phyloP scores from a whole-genome alignment of 2,888 invertebrate species.

The Entomobrya multifasciata region DNA sequence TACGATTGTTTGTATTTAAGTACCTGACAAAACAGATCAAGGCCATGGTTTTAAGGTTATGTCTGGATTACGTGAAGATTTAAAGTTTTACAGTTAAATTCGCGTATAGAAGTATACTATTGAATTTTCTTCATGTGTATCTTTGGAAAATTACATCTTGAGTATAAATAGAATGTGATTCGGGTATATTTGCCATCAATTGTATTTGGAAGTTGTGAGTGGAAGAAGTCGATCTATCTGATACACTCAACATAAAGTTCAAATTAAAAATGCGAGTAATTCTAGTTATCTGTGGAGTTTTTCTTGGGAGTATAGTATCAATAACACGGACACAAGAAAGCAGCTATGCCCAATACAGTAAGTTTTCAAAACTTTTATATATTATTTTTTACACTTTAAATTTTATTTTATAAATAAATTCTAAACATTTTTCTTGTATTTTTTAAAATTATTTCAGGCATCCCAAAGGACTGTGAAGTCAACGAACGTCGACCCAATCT shows the following conservation, averaged over 20 bases:
- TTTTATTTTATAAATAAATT: background rate
- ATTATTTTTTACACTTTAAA: background rate
- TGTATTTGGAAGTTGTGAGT: background rate
- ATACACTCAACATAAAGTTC: too few relatives aligned
- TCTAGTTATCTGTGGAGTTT: background rate
- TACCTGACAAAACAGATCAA: too few relatives aligned
- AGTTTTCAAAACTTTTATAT: background rate
- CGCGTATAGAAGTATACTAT: too few relatives aligned
- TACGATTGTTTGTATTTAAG: too few relatives aligned
- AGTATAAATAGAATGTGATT: background rate
- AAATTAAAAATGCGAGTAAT: conserved; percentile 11
- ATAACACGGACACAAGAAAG: background rate
- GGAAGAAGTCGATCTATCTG: too few relatives aligned
- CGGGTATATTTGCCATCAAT: background rate
- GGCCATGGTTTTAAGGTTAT: too few relatives aligned
- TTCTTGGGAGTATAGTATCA: background rate
- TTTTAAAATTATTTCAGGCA: background rate
- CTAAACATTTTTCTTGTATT: background rate
- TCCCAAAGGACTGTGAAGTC: background rate
- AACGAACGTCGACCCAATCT: conserved; percentile 13
- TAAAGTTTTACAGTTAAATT: too few relatives aligned
- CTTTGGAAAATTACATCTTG: too few relatives aligned
- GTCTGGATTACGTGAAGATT: too few relatives aligned
- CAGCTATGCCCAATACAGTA: conserved; percentile 6
- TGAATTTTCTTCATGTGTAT: too few relatives aligned